Base-by-base conservation (phyloP, 2,888 invertebrate genomes). In the Papilio protenor region DNA sequence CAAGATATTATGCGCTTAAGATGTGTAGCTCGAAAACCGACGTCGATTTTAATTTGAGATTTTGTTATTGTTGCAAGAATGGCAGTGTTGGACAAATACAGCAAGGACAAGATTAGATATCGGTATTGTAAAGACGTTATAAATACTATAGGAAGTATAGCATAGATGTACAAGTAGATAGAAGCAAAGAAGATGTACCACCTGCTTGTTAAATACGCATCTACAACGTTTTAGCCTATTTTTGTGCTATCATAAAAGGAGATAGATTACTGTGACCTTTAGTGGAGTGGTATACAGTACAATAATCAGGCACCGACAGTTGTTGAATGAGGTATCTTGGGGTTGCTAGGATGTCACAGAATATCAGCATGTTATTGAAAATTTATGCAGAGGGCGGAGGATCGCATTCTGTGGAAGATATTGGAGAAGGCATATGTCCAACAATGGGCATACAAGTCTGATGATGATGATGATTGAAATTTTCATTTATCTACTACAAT, bases 61-160 rank as follows among this genome's bases (percentile, higher is more conserved):
- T 66, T 40, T 66, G 10, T 40, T 40, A 97, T 96, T 96, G 23
- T 23, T 11, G 12, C 21, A 21, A 57, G 3, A 59, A 11, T 23
- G 11, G 12, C 11, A 4, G 57, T 10, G 10, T 59, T 59, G 16
- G 5, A 5, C 18, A 1, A 49, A 49, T 16, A 16, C 16, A 49
- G 49, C 6, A 14, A 52, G 16, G 14, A 52, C 18, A 6, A 52
- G 52, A 0, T 52, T 52, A 52, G 3, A 40, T 18, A 52, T 52
- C 52, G 52, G 18, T 52, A 52, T 40, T 40, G 40, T 40, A 40
- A 27, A n/a, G n/a, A n/a, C n/a, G n/a, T n/a, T n/a, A n/a, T n/a
- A n/a, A n/a, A n/a, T n/a, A n/a, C n/a, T n/a, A n/a, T n/a, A n/a
- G n/a, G n/a, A n/a, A n/a, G 8, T 8, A 8, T 40, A 40, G 40